Conservation (phyloP, 1,140 invertebrate species). For the Dicyema japonicum region DNA sequence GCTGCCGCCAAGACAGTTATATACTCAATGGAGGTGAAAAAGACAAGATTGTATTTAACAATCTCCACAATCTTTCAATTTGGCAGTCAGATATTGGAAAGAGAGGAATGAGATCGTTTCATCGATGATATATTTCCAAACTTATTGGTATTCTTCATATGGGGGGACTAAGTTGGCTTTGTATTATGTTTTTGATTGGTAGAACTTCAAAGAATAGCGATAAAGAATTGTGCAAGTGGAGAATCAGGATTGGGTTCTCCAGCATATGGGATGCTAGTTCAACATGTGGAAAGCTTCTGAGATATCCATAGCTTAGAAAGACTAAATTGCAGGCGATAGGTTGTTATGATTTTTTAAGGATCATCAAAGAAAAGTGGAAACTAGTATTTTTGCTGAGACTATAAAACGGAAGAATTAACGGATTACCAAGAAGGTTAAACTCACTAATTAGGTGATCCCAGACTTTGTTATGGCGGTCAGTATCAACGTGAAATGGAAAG, state of each 20-base stretch:
- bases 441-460: too few species aligned
- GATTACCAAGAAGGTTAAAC: slow-evolving; percentile 87
- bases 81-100: slow-evolving; percentile 45
- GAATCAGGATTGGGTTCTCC: slow-evolving; percentile 32
- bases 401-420: slow-evolving; percentile 44
- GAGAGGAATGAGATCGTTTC: slow-evolving; percentile 52
- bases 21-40: slow-evolving; percentile 78
- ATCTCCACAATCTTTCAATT: slow-evolving; percentile 55
- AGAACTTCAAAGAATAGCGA: slow-evolving; percentile 2
- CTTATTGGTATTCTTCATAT: slow-evolving; percentile 80
- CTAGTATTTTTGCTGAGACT: slow-evolving; percentile 46
- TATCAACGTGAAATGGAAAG: too few species aligned
- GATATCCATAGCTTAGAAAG: slow-evolving; percentile 69
- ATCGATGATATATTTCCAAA: slow-evolving; percentile 49
- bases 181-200: slow-evolving; percentile 31
- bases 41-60: slow-evolving; percentile 65
- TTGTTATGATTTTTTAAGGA: background rate
- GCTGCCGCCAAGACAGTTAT: slow-evolving; percentile 72
- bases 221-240: too few species aligned
- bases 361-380: slow-evolving; percentile 17
- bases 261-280: slow-evolving; percentile 63
- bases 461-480: too few species aligned
- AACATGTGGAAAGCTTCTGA: slow-evolving; percentile 71
- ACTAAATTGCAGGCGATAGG: slow-evolving; percentile 75
- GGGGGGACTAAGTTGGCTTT: slow-evolving; percentile 89